Conservation (phyloP, 2,888 invertebrate species). For the Onthophagus sagittarius region DNA sequence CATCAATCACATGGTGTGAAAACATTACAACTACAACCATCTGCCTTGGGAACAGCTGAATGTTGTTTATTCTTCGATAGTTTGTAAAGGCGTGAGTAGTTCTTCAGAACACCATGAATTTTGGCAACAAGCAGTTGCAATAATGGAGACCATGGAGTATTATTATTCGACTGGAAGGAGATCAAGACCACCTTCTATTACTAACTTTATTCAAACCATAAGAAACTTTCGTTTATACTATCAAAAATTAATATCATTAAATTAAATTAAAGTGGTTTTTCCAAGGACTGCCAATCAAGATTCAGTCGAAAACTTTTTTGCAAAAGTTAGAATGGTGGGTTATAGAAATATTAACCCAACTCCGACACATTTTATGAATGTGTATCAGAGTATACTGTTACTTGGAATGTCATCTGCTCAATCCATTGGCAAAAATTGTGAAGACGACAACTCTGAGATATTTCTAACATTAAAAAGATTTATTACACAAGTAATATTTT, state of each 20-base stretch:
- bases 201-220: neutral
- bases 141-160: neutral
- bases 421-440: neutral
- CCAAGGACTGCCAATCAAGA: neutral
- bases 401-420: neutral
- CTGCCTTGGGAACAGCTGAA: neutral
- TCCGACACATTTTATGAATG: neutral
- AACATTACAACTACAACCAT: neutral
- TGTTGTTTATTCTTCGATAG: constrained; percentile 2
- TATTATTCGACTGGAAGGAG: neutral
- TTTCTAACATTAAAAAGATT: constrained; percentile 2
- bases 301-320: neutral
- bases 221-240: neutral
- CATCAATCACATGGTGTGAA: neutral
- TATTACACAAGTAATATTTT: constrained; percentile 2
- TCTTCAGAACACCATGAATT: neutral
- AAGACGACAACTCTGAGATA: neutral
- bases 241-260: neutral
- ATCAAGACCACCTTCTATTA: neutral
- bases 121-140: neutral
- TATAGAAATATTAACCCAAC: neutral
- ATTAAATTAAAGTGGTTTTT: neutral
- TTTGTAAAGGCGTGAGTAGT: neutral
- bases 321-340: neutral
- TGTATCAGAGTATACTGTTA: neutral